Conservation (phyloP, 1,140 invertebrate species). For the Anastrepha obliqua region DNA sequence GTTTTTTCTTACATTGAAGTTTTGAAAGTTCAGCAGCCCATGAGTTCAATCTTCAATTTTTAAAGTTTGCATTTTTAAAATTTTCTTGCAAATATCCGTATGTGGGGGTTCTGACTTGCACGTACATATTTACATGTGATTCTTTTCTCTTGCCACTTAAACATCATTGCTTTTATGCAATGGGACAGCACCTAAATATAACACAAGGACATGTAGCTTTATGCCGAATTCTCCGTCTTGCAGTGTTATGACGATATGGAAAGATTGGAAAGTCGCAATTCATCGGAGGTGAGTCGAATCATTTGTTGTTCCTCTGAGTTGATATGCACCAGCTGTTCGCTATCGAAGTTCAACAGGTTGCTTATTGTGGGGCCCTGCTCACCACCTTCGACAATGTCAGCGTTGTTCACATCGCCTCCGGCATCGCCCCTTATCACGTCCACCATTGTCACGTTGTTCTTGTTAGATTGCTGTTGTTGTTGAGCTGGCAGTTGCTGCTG, state of each 20-base stretch:
- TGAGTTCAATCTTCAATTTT: no score
- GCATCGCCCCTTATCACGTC: slow-evolving; percentile 50
- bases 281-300: slow-evolving; percentile 74
- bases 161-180: no score
- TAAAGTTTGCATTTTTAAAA: no score
- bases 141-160: no score
- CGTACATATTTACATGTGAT: no score
- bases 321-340: slow-evolving; percentile 74
- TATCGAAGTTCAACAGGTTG: slow-evolving; percentile 75
- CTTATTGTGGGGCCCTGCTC: slow-evolving; percentile 71
- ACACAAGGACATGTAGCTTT: background rate
- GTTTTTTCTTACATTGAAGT: background rate
- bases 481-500: slow-evolving; percentile 42
- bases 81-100: no score
- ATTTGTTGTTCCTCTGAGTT: slow-evolving; percentile 75
- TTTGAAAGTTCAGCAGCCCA: background rate
- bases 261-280: slow-evolving; percentile 72
- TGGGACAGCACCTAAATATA: background rate
- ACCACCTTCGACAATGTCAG: slow-evolving; percentile 56
- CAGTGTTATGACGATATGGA: slow-evolving; percentile 70
- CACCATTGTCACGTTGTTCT: slow-evolving; percentile 5
- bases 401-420: slow-evolving; percentile 55
- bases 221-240: background rate
- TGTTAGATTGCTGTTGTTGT: slow-evolving; percentile 57
- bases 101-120: background rate